Conservation (phyloP, 1,140 invertebrate genomes). For the Trichonephila inaurata region DNA sequence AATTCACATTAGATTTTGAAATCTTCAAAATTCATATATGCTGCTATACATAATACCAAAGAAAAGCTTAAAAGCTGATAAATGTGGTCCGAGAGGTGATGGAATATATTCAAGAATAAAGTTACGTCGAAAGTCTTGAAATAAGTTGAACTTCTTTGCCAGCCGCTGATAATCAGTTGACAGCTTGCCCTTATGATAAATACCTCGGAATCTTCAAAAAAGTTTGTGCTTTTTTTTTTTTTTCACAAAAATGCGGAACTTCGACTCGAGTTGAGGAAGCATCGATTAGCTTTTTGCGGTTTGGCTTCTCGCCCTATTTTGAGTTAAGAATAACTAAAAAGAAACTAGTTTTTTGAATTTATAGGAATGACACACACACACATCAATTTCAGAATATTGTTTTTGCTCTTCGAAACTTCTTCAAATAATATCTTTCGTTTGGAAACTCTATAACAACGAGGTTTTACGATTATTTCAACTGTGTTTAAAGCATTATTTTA, state of each 20-base stretch:
- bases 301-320: constrained; percentile 3
- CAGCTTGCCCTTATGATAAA: background rate
- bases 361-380: constrained; percentile 6
- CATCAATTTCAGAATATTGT: background rate
- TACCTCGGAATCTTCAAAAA: background rate
- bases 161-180: constrained; percentile 15
- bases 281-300: background rate
- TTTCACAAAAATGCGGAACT: background rate
- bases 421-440: too few relatives aligned
- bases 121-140: background rate
- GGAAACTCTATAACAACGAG: too few relatives aligned
- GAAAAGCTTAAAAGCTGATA: too few relatives aligned
- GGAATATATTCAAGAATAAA: too few relatives aligned
- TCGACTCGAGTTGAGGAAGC: background rate
- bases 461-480: too few relatives aligned
- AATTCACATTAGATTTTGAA: too few relatives aligned
- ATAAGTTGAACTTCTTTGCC: constrained; percentile 1
- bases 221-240: background rate
- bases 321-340: background rate
- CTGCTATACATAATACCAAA: too few relatives aligned
- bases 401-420: background rate
- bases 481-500: too few relatives aligned
- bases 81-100: too few relatives aligned
- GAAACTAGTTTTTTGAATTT: background rate
- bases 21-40: too few relatives aligned